Evolutionary conservation across 2,888 invertebrate genomes (phyloP).

Genomic region (Oxystoma pomonae): DNA sequence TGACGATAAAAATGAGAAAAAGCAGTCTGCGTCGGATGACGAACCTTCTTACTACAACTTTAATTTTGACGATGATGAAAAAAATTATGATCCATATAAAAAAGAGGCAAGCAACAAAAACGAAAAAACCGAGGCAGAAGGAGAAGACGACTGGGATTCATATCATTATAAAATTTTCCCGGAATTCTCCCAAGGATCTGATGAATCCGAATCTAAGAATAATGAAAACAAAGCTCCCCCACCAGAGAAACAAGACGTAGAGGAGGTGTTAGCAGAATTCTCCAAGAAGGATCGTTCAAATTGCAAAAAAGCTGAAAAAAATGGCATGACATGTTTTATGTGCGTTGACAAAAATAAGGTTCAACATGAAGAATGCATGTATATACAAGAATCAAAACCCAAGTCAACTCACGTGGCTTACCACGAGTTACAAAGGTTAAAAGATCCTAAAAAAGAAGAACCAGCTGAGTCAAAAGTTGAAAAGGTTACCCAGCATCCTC

Average conservation of each 20-base stretch:
- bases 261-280: constrained; percentile 58
- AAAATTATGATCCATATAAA: constrained; percentile 30
- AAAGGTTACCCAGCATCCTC: constrained; percentile 10
- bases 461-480: constrained; percentile 22
- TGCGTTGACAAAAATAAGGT: constrained; percentile 66
- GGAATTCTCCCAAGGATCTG: constrained; percentile 35
- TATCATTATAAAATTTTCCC: constrained; percentile 49
- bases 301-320: constrained; percentile 67
- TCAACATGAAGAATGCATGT: constrained; percentile 77
- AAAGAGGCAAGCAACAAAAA: constrained; percentile 34
- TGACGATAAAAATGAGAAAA: constrained; percentile 28
- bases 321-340: constrained; percentile 73
- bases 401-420: constrained; percentile 62
- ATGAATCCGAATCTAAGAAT: constrained; percentile 36
- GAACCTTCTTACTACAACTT: constrained; percentile 15
- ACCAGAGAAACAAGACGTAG: constrained; percentile 34
- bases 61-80: constrained; percentile 5
- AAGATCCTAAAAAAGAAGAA: constrained; percentile 43
- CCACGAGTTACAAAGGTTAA: constrained; percentile 61
- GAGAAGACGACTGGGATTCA: constrained; percentile 49
- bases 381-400: constrained; percentile 65
- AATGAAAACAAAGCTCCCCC: constrained; percentile 37
- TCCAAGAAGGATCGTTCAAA: constrained; percentile 66
- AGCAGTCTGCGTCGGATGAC: constrained; percentile 16
- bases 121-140: constrained; percentile 37